Evolutionary conservation across 2,113 vertebrate species (phyloP).

Genomic region (Okapia johnstoni): DNA sequence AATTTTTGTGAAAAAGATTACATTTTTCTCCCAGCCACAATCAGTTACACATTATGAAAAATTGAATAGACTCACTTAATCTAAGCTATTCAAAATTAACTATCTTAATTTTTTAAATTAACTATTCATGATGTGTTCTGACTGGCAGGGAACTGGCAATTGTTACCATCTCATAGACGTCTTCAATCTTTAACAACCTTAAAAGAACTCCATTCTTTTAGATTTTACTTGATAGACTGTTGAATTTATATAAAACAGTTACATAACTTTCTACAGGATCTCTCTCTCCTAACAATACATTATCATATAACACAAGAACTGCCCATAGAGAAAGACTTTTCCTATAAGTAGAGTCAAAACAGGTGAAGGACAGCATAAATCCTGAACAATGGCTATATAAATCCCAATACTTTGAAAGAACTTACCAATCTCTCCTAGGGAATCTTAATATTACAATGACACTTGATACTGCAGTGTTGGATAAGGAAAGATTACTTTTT

Average conservation of each 20-base stretch:
- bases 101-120: background rate
- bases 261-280: background rate
- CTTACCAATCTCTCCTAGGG: background rate
- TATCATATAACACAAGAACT: background rate
- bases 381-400: background rate
- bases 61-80: background rate
- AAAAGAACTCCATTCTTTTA: background rate
- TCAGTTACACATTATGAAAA: background rate
- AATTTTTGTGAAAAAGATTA: background rate
- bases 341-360: background rate
- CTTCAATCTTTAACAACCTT: background rate
- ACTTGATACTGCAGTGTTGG: background rate
- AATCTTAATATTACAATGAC: background rate
- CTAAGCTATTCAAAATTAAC: background rate
- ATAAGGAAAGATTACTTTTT: constrained; percentile 7
- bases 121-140: background rate
- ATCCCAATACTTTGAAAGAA: background rate
- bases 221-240: background rate
- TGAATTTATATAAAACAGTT: background rate
- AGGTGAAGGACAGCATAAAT: constrained; percentile 26
- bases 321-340: background rate
- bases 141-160: background rate
- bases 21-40: background rate
- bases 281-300: background rate
- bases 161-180: background rate